A percentile compares a stretch with the other conserved stretches of the same genome.
These are phyloP conservation scores for Heteromormyrus szaboi DNA, from an alignment of 2,797 vertebrate species.

Conservation along the genomic window DNA sequence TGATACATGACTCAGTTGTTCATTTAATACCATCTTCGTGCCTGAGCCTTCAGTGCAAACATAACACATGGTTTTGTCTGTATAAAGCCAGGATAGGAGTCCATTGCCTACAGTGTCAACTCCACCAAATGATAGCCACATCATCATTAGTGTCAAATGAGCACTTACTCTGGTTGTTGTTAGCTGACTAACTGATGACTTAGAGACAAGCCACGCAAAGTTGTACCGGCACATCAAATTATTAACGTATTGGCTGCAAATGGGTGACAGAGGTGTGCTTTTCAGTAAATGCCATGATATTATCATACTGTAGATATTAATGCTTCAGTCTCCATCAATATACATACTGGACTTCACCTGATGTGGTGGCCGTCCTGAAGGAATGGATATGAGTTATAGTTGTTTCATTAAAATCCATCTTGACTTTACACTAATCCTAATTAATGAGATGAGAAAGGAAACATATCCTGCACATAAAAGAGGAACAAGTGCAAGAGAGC, in stretches of 20 bases:
- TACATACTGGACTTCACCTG: background rate
- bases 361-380: conserved; percentile 46
- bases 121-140: background rate
- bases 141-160: background rate
- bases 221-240: background rate
- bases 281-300: background rate
- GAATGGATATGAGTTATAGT: conserved; percentile 11
- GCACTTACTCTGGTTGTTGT: background rate
- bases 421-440: conserved; percentile 52
- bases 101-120: background rate
- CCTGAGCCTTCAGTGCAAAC: background rate
- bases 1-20: background rate
- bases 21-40: background rate
- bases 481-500: conserved; percentile 42
- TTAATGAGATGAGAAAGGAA: conserved; percentile 48
- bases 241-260: background rate
- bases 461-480: conserved; percentile 42
- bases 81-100: background rate
- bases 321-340: background rate
- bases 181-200: background rate
- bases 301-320: background rate
- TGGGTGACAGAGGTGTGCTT: background rate
- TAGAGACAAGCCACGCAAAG: background rate
- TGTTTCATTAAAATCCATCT: conserved; percentile 67
- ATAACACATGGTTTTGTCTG: background rate